Evolutionary conservation across 2,888 invertebrate species (phyloP).

Genomic region (Idaea straminata): DNA sequence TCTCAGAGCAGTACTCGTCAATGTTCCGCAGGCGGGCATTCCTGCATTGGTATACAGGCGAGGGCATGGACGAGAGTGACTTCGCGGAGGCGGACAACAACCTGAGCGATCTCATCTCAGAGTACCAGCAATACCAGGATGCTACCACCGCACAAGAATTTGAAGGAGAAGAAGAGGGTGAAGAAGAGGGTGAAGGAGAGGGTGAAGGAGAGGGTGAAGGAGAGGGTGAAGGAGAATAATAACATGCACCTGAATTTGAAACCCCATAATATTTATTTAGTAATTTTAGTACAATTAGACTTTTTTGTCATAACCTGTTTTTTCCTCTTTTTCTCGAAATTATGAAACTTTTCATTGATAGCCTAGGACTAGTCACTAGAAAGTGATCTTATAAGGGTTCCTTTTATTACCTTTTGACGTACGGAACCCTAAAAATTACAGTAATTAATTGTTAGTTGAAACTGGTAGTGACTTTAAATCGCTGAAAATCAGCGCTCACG

Average conservation of each 20-base stretch:
- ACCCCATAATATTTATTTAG: too few relatives aligned
- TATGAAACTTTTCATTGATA: too few relatives aligned
- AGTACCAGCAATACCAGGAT: conserved; percentile 96
- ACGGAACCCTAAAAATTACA: too few relatives aligned
- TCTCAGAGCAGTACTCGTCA: conserved; percentile 90
- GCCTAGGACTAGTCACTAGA: too few relatives aligned
- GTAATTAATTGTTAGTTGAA: too few relatives aligned
- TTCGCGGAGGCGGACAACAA: conserved; percentile 97
- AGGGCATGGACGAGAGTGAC: conserved; percentile 97
- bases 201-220: conserved; percentile 35
- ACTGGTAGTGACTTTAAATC: neutral
- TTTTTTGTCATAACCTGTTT: too few relatives aligned
- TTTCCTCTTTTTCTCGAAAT: too few relatives aligned
- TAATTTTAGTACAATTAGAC: too few relatives aligned
- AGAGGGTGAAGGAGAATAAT: neutral
- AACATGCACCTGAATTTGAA: too few relatives aligned
- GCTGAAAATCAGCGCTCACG: neutral
- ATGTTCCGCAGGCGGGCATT: conserved; percentile 98
- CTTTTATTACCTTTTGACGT: too few relatives aligned
- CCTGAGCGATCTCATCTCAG: conserved; percentile 92
- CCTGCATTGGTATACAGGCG: conserved; percentile 97
- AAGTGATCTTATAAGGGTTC: too few relatives aligned
- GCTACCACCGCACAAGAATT: conserved; percentile 90
- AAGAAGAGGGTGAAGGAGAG: conserved; percentile 68
- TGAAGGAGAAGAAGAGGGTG: conserved; percentile 76